These are phyloP conservation scores for Lepas anatifera DNA, from an alignment of 2,888 invertebrate species.

Conservation along the genomic window DNA sequence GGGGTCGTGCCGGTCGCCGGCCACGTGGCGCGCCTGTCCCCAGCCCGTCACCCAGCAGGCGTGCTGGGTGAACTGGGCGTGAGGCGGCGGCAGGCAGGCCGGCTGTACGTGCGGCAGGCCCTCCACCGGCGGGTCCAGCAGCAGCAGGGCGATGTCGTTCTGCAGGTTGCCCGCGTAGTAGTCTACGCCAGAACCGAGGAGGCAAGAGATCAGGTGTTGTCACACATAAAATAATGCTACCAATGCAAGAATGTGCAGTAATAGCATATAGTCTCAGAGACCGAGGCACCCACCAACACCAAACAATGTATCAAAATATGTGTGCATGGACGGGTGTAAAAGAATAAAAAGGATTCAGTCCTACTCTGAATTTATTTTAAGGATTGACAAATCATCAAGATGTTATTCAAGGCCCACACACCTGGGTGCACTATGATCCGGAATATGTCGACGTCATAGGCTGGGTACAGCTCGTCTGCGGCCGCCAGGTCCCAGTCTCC, in stretches of 20 bases:
- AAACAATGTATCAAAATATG: too few relatives aligned
- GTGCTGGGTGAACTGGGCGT: background rate
- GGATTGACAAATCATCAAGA: too few relatives aligned
- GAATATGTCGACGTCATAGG: constrained; percentile 15
- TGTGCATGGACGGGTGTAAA: too few relatives aligned
- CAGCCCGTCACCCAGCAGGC: constrained; percentile 16
- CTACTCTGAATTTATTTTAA: too few relatives aligned
- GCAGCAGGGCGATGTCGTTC: constrained; percentile 19
- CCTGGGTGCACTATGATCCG: background rate
- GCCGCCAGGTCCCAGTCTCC: constrained; percentile 17
- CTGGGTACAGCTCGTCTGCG: constrained; percentile 9
- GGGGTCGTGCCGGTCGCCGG: constrained; percentile 10
- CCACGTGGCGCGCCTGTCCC: constrained; percentile 15
- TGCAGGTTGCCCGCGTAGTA: constrained; percentile 17
- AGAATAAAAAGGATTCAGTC: too few relatives aligned
- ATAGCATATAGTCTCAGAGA: too few relatives aligned
- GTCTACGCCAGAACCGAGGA: too few relatives aligned
- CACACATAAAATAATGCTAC: too few relatives aligned
- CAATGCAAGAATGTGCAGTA: too few relatives aligned
- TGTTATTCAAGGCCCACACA: background rate
- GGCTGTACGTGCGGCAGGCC: constrained; percentile 17
- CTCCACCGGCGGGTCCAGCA: constrained; percentile 15
- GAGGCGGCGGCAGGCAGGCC: constrained; percentile 16
- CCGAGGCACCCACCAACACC: too few relatives aligned
- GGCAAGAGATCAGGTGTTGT: too few relatives aligned